These are phyloP conservation scores for Centrocercus urophasianus DNA, from an alignment of 2,113 vertebrate species.

Conservation along the genomic window DNA sequence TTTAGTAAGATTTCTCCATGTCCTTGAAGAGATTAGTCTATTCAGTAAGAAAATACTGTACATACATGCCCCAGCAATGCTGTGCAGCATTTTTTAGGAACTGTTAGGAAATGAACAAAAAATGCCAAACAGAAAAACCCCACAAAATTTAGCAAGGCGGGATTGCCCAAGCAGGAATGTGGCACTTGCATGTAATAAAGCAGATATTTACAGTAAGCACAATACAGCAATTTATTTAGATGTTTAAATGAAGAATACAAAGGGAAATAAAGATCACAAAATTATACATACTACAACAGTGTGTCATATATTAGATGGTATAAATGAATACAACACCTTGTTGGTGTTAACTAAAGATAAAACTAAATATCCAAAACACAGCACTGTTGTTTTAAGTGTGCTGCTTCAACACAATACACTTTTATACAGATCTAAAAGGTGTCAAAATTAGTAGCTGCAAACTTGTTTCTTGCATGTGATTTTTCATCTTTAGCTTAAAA, in stretches of 20 bases:
- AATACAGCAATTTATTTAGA: conserved; percentile 99
- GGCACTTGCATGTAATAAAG: conserved; percentile 75
- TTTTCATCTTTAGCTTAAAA: conserved; percentile 82
- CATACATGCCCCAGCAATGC: not conserved
- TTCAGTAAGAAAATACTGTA: not conserved
- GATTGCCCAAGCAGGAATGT: not conserved
- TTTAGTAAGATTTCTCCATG: not conserved
- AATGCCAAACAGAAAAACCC: too few relatives aligned
- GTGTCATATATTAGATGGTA: conserved; percentile 89
- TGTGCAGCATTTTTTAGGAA: not conserved
- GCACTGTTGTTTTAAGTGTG: conserved; percentile 77
- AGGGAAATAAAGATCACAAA: conserved; percentile 94
- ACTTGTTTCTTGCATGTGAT: conserved; percentile 83
- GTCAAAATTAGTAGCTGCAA: conserved; percentile 86
- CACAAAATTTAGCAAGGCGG: not conserved
- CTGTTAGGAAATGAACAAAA: not conserved
- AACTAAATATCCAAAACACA: conserved; percentile 85
- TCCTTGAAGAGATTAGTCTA: not conserved
- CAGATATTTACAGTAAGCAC: conserved; percentile 91
- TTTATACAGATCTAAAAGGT: conserved; percentile 87
- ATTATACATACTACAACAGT: conserved; percentile 92
- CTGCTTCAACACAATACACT: conserved; percentile 88
- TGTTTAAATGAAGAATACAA: conserved; percentile 93
- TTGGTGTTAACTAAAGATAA: conserved; percentile 84
- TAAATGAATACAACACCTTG: conserved; percentile 85